Evolutionary conservation across 1,140 invertebrate genomes (phyloP), one percentile per base, ranked within the genome.

Genomic region (Psilanteris sp.): DNA sequence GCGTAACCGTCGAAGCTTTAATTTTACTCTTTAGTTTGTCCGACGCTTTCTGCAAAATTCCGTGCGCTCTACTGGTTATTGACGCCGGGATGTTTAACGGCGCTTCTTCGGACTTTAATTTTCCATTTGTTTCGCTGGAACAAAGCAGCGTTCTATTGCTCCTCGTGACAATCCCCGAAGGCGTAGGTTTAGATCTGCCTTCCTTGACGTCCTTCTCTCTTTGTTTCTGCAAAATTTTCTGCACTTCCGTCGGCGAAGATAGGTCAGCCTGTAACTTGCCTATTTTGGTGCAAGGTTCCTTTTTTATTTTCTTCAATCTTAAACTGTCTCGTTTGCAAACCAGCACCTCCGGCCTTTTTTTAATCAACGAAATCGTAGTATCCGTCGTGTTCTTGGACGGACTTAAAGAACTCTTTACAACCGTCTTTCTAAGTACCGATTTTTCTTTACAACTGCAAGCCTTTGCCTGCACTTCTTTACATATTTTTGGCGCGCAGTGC

Each of bases 231-330:
- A 92, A 79, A 1, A 88, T 90, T 79, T 91, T 91, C 48, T 90
- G 90, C 1, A 91, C 90, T 77, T 93, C 91, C 22, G 87, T 86
- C 0, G 91, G 90, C 1, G 91, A 91, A 18, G 91, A 86, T 1
- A 93, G 77, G 31, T 91, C 90, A 0, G 39, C 22, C 0, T 90
- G 87, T 1, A 88, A 89, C 68, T 85, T 88, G 14, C 83, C 83
- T 3, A 90, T 74, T 54, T 81, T 86, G 10, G 71, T 78, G 3
- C 76, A 82, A 32, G 66, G 81, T 6, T 85, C 85, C 16, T 78
- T 86, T 20, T 66, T 87, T 1, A 76, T 73, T 41, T 26, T 77
- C 26, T 50, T 77, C 27, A 29, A 11, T 66, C 59, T 84, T n/a
- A 48, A 54, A 67, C 10, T 31, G 18, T 50, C 79, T 59, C 36